Conservation (phyloP, 2,113 vertebrate genomes). For the Phoenicopterus ruber region DNA sequence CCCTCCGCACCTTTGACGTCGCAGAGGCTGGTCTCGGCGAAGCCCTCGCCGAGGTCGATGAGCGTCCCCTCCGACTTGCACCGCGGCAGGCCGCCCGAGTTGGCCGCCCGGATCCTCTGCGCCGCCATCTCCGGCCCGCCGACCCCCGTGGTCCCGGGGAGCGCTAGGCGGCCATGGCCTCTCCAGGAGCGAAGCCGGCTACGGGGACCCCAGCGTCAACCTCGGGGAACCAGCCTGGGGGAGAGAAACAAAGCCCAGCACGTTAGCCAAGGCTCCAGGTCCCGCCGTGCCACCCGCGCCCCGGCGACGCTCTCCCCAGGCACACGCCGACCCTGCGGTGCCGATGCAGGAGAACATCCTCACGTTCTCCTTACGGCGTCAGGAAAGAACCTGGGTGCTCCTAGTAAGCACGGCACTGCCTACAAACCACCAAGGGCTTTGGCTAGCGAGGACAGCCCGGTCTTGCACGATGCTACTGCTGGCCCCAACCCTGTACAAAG, state of each 20-base stretch:
- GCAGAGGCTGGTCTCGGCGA: conserved; percentile 80
- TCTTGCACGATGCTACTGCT: fast-evolving
- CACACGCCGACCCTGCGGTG: fast-evolving
- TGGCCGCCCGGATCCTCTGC: conserved; percentile 89
- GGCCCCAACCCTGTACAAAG: fast-evolving
- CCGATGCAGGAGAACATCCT: fast-evolving
- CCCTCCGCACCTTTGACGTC: conserved; percentile 88
- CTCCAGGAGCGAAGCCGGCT: fast-evolving
- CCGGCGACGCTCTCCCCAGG: fast-evolving
- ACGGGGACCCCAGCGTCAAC: fast-evolving
- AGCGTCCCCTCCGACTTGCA: conserved; percentile 94
- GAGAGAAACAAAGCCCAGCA: neutral
- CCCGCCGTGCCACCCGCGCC: fast-evolving
- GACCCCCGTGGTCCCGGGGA: neutral
- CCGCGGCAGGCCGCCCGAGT: conserved; percentile 82
- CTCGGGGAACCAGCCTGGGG: neutral
- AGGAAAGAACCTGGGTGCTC: fast-evolving
- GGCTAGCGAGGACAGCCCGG: neutral
- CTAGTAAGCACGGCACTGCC: neutral
- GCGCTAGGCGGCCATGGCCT: conserved; percentile 44
- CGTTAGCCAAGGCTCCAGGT: neutral
- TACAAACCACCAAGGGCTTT: neutral
- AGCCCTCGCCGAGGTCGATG: conserved; percentile 85
- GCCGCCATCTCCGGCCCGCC: conserved; percentile 81
- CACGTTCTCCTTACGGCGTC: neutral